phyloP scores from a whole-genome alignment of 2,113 vertebrate genomes.

The Labeo catla region DNA sequence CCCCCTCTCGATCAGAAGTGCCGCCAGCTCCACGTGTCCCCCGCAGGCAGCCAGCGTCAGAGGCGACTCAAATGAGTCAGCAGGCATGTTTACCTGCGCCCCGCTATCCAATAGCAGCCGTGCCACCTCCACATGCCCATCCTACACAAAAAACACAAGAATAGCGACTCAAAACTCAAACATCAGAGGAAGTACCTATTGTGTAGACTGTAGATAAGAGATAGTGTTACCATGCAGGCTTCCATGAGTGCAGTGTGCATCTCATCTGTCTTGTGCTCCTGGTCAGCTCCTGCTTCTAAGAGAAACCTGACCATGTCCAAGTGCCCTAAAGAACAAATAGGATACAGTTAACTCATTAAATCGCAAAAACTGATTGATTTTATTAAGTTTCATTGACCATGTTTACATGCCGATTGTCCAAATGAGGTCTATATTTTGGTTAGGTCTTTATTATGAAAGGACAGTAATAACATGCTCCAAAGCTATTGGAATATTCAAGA shows the following conservation, averaged over 20 bases:
- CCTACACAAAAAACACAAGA: conserved; percentile 76
- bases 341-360: background rate
- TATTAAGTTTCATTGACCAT: background rate
- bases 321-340: conserved; percentile 82
- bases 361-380: background rate
- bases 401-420: background rate
- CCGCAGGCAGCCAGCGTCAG: conserved; percentile 96
- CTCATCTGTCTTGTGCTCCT: conserved; percentile 99
- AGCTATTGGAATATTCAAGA: background rate
- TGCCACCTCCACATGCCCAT: conserved; percentile 97
- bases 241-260: conserved; percentile 99
- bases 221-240: conserved; percentile 94
- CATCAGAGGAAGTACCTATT: background rate
- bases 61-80: conserved; percentile 97
- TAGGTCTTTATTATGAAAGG: background rate
- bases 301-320: conserved; percentile 99
- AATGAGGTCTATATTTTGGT: background rate
- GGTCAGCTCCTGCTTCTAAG: conserved; percentile 97
- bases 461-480: background rate
- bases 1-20: conserved; percentile 94
- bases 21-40: conserved; percentile 94
- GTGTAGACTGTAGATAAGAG: background rate
- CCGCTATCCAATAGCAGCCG: conserved; percentile 97
- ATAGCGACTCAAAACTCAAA: conserved; percentile 66
- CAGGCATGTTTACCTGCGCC: conserved; percentile 99